Evolutionary conservation across 64 coral and sea anemone species (phyloP).

Genomic region (Dendrophyllia cribrosa): DNA sequence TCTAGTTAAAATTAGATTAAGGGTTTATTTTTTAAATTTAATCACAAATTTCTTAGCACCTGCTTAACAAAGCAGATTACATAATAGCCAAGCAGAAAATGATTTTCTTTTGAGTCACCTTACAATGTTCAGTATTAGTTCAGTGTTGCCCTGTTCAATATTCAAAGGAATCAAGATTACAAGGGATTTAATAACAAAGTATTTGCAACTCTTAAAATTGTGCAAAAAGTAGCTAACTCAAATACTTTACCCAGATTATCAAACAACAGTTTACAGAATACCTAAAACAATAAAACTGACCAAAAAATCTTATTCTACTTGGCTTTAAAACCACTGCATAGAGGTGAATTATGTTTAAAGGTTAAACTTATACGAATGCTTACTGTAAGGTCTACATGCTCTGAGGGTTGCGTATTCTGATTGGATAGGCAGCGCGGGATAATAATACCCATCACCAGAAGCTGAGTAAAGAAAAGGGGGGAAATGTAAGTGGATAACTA

Average conservation of each 20-base stretch:
- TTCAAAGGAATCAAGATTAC: too few relatives aligned
- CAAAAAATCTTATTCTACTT: neutral
- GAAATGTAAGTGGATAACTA: neutral
- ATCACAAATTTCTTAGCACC: too few relatives aligned
- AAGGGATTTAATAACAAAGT: too few relatives aligned
- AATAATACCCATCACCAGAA: conserved; percentile 92
- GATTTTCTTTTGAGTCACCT: neutral
- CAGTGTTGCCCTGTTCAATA: too few relatives aligned
- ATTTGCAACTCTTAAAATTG: too few relatives aligned
- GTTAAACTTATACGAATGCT: conserved; percentile 27
- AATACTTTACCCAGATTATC: too few relatives aligned
- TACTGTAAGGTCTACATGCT: conserved; percentile 95
- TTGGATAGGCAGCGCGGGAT: conserved; percentile 87
- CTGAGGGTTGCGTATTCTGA: conserved; percentile 95
- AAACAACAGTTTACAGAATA: neutral
- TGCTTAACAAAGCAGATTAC: too few relatives aligned
- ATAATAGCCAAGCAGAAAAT: conserved; percentile 15
- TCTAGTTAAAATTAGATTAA: too few relatives aligned
- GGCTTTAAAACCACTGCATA: neutral
- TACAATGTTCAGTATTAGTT: too few relatives aligned
- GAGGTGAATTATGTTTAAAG: neutral
- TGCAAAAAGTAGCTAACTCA: too few relatives aligned
- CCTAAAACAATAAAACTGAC: neutral
- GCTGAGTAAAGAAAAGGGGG: conserved; percentile 59
- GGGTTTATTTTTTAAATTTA: too few relatives aligned